A percentile compares a stretch with the other conserved stretches of the same genome.
Evolutionary conservation across 2,113 vertebrate genomes (phyloP).

Genomic region (Cranoglanis bouderius): DNA sequence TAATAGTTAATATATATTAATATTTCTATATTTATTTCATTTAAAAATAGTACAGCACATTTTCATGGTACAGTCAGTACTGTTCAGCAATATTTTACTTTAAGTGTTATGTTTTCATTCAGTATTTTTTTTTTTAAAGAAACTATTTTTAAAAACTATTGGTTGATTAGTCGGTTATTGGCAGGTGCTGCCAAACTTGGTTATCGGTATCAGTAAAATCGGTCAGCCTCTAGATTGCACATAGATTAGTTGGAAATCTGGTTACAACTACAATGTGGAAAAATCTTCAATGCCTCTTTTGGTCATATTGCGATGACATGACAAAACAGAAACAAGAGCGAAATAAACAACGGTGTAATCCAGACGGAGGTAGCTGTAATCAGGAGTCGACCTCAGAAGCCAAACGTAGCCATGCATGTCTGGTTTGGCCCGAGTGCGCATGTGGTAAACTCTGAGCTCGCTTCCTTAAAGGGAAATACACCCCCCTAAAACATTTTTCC

Average conservation of each 20-base stretch:
- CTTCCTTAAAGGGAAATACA: conserved; percentile 1
- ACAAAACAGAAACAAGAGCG: neutral
- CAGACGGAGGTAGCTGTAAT: neutral
- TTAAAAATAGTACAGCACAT: no score
- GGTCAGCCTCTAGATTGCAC: neutral
- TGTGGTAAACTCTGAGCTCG: neutral
- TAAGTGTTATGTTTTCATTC: no score
- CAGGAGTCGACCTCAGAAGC: neutral
- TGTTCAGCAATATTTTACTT: no score
- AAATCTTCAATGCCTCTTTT: conserved; percentile 21
- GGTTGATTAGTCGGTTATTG: no score
- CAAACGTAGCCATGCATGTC: neutral
- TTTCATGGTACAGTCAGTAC: no score
- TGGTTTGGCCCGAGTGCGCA: neutral
- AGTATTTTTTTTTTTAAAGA: no score
- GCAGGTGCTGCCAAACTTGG: no score
- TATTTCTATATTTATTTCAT: no score
- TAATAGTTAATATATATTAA: no score
- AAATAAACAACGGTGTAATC: neutral
- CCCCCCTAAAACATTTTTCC: neutral
- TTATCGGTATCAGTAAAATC: no score
- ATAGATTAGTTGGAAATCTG: neutral
- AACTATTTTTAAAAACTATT: no score
- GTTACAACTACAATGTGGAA: neutral
- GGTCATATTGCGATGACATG: neutral